Evolutionary conservation across 2,888 invertebrate genomes (phyloP).

Genomic region (Hermaeophaga mercurialis): DNA sequence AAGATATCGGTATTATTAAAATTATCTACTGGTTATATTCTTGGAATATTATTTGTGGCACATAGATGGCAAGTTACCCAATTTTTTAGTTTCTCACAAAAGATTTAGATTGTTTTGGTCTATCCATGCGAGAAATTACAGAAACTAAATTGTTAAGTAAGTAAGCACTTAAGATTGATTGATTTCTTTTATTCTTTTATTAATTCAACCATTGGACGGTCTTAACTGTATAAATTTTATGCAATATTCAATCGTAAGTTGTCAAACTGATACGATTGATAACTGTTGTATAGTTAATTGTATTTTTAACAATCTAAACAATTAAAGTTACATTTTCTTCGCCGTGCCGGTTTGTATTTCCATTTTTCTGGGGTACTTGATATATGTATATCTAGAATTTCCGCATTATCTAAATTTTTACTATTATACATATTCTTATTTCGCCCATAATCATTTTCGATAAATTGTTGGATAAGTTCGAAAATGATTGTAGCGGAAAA

Average conservation of each 20-base stretch:
- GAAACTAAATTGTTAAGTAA: not conserved
- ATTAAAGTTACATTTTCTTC: no score
- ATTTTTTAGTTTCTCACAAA: slow-evolving; percentile 5
- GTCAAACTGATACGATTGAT: no score
- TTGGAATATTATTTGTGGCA: not conserved
- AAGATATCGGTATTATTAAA: slow-evolving; percentile 6
- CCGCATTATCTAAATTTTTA: no score
- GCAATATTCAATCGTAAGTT: no score
- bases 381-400: no score
- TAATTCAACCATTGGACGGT: not conserved
- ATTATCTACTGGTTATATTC: not conserved
- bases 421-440: no score
- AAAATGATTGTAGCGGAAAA: not conserved
- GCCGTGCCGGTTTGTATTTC: no score
- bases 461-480: no score
- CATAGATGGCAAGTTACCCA: not conserved
- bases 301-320: no score
- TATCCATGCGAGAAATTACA: slow-evolving; percentile 1
- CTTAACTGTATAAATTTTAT: not conserved
- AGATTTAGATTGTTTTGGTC: not conserved
- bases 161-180: slow-evolving; percentile 1
- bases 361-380: no score
- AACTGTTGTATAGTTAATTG: no score
- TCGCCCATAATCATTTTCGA: no score
- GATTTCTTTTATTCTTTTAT: not conserved